phyloP scores from a whole-genome alignment of 2,113 vertebrate genomes.

The Aix galericulata region DNA sequence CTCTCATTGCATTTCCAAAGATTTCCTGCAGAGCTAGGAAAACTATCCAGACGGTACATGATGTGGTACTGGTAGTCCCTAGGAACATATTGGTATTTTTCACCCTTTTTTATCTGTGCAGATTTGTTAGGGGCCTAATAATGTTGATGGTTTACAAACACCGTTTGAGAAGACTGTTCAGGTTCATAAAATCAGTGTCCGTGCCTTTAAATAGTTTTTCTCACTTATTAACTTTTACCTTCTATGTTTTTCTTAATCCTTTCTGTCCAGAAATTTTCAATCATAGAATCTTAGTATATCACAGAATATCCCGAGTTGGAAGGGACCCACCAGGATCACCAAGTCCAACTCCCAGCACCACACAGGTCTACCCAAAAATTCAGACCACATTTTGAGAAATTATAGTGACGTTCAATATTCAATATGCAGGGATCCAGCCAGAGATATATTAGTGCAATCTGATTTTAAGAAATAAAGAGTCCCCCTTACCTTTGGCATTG shows the following conservation, averaged over 20 bases:
- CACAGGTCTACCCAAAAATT: too few relatives aligned
- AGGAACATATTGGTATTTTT: not conserved
- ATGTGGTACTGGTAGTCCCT: not conserved
- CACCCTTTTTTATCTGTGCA: not conserved
- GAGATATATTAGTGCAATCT: not conserved
- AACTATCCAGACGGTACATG: not conserved
- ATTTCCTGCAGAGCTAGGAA: not conserved
- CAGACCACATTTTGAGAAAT: not conserved
- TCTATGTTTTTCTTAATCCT: not conserved
- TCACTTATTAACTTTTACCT: not conserved
- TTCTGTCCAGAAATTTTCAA: not conserved
- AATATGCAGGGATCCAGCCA: not conserved
- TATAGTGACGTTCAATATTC: not conserved
- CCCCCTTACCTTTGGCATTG: not conserved
- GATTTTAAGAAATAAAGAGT: not conserved
- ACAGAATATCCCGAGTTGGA: too few relatives aligned
- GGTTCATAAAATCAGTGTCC: not conserved
- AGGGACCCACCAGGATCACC: too few relatives aligned
- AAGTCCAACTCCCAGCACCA: too few relatives aligned
- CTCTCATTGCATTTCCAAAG: not conserved
- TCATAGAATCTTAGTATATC: too few relatives aligned
- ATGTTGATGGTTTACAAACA: not conserved
- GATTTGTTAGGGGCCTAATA: not conserved
- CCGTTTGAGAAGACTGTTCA: not conserved
- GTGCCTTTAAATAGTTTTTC: not conserved